Base-by-base conservation (phyloP, 2,888 invertebrate genomes). In the Dryomyza anilis region DNA sequence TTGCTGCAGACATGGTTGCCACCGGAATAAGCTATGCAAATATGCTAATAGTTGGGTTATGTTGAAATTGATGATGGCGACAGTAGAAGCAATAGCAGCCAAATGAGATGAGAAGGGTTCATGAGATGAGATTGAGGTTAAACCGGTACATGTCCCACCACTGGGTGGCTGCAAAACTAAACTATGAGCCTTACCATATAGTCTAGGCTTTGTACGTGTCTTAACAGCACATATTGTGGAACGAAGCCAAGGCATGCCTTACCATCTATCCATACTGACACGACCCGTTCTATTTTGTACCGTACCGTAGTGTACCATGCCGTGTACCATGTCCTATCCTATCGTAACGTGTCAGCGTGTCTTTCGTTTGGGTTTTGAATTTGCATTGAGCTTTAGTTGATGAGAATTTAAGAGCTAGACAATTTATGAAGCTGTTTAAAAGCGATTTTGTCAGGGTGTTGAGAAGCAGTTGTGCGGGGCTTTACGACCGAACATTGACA, bases 1-100 rank as follows among this genome's bases (percentile, higher is more conserved):
- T 36, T 63, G 52, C 61, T 16, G 16, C 23, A 33, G 30, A 48
- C 52, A 61, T 48, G 16, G n/a, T n/a, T 7, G 36, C 21, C 36
- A 25, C 27, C 19, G 33, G 43, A 61, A 53, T 61, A 61, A 61
- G 52, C 61, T 61, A 33, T 43, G 61, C 61, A 61, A 61, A 61
- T 61, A 61, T 61, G 61, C 61, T 61, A 61, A 61, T 61, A 53
- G 61, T 53, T 39, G 30, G 27, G 39, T 53, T 61, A 27, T 52
- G 53, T 52, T 43, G 39, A 53, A 52, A 52, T 50, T 60, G 52
- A 52, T 30, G 60, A 39, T 29, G 39, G 53, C 61, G 43, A 53
- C 53, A 27, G 16, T n/a, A n/a, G n/a, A n/a, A n/a, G n/a, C n/a
- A n/a, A n/a, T n/a, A n/a, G n/a, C n/a, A n/a, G n/a, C 50, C 25